A percentile compares a stretch with the other conserved stretches of the same genome.
Conservation (phyloP, 2,888 invertebrate genomes). For the Aphelenchoides bicaudatus region DNA sequence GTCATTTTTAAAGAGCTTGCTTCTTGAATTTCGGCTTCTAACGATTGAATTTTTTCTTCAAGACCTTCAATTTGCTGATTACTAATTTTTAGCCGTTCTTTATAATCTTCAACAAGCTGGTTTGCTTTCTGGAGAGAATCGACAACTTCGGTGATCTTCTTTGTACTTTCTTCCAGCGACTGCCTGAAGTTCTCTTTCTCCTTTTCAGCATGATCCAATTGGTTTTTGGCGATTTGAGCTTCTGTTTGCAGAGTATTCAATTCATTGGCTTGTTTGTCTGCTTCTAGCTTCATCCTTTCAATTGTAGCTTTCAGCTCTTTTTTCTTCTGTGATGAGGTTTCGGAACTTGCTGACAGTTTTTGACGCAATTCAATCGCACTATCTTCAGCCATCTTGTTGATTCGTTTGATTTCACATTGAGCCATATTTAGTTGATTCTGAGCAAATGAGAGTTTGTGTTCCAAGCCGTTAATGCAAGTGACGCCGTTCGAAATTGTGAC, state of each 20-base stretch:
- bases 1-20: no score
- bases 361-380: slow-evolving; percentile 28
- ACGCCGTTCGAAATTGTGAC: slow-evolving; percentile 20
- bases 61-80: not conserved
- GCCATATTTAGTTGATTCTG: slow-evolving; percentile 39
- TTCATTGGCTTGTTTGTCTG: slow-evolving; percentile 26
- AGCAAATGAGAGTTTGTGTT: slow-evolving; percentile 31
- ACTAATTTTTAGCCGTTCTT: not conserved
- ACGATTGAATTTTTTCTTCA: slow-evolving; percentile 16
- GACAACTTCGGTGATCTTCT: slow-evolving; percentile 12
- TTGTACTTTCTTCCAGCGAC: slow-evolving; percentile 2
- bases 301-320: slow-evolving; percentile 33
- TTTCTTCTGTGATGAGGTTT: slow-evolving; percentile 36
- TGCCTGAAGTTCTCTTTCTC: slow-evolving; percentile 16
- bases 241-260: not conserved
- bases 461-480: slow-evolving; percentile 22
- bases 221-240: slow-evolving; percentile 1
- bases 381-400: slow-evolving; percentile 28
- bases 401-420: slow-evolving; percentile 30
- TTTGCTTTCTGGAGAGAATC: slow-evolving; percentile 21
- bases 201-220: slow-evolving; percentile 2
- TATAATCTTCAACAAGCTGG: slow-evolving; percentile 18
- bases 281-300: slow-evolving; percentile 29
- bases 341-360: slow-evolving; percentile 29
- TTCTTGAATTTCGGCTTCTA: slow-evolving; percentile 17